Conservation (phyloP, 2,797 vertebrate species). For the Dipus sagitta region DNA sequence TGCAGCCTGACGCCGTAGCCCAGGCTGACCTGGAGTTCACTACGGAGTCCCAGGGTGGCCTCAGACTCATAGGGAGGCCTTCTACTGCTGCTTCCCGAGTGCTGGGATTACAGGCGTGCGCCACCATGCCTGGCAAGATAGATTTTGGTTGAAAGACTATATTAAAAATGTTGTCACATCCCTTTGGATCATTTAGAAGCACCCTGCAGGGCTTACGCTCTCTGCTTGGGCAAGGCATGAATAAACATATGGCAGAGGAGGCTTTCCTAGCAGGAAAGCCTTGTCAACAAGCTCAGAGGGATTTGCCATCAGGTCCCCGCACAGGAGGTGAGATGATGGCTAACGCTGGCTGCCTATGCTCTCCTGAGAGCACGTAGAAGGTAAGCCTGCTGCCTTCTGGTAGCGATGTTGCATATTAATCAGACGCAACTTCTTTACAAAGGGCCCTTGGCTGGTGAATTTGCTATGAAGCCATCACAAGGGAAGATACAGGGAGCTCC, state of each 20-base stretch:
- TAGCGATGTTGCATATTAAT: not conserved
- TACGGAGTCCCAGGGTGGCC: no score
- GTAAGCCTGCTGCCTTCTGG: not conserved
- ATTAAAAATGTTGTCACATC: conserved; percentile 32
- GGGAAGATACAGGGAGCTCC: not conserved
- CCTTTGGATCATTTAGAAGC: conserved; percentile 35
- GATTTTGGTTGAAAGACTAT: not conserved
- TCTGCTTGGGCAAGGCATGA: not conserved
- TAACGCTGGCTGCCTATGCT: not conserved
- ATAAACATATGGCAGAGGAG: not conserved
- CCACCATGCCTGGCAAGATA: not conserved
- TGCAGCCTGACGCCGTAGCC: no score
- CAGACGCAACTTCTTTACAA: conserved; percentile 10
- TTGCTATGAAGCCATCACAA: not conserved
- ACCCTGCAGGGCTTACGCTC: not conserved
- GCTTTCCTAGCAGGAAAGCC: conserved; percentile 45
- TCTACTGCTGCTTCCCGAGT: no score
- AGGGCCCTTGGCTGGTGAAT: not conserved
- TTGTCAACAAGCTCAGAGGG: not conserved
- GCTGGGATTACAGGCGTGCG: no score
- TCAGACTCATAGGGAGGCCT: no score
- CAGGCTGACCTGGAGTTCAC: no score
- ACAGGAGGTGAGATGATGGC: not conserved
- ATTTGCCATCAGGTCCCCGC: not conserved
- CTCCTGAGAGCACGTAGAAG: not conserved